Base-by-base conservation (phyloP, 2,888 invertebrate species). In the Proisotoma minuta region DNA sequence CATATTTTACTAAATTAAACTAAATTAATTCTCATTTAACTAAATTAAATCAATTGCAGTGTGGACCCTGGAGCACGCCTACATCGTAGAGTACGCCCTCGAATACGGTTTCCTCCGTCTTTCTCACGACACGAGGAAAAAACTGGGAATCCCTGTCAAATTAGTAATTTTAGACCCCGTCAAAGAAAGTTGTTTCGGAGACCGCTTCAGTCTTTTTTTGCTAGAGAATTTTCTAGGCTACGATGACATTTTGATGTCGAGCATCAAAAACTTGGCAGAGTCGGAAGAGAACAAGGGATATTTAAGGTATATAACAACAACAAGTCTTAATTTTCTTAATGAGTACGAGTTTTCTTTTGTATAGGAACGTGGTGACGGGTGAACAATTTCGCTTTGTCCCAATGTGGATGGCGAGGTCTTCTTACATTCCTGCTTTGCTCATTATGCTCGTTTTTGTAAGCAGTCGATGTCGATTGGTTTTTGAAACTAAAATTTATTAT, bases 391-490 rank as follows among this genome's bases (percentile, higher is more conserved):
- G 96, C 64, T 99, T 99, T 79, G 96, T 99, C 54, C 92, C 91
- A 73, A 91, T 95, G 87, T 89, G 94, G 89, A 94, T 95, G 81
- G 91, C 95, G 0, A 86, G 94, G 75, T 90, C 89, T 67, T 93
- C 95, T 0, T 99, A 99, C 78, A 83, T 98, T 56, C 91, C 94
- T 10, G 97, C 99, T 1, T 90, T 94, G 76, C 88, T 94, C 80
- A 92, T 98, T 63, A 99, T 99, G 99, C 83, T 99, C 20, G 85
- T 98, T 15, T 99, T 99, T 83, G 98, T 98, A 84, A 91, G 97
- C 92, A 82, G 23, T 20, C 3, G 29, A 23, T 51, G 15, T 52
- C 18, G 28, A 23, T 26, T 18, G 3, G 4, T 28, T 26, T 52
- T n/a, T 64, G 61, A 54, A 60, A 24, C 15, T 27, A 40, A 15